phyloP scores from a whole-genome alignment of 2,113 vertebrate genomes.

The Leucosticte australis region DNA sequence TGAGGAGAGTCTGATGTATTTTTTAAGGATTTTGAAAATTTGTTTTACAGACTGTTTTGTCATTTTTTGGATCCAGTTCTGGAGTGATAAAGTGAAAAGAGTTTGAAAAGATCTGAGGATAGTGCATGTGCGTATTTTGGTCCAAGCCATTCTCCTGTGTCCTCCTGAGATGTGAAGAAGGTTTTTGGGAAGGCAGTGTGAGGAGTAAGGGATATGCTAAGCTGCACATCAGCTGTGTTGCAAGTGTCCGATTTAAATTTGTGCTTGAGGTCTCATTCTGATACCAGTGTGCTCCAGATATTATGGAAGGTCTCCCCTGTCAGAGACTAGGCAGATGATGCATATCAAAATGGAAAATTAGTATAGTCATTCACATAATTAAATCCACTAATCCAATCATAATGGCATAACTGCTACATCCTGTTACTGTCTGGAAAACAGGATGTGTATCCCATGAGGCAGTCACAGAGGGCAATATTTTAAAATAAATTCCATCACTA shows the following conservation, averaged over 20 bases:
- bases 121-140: not conserved
- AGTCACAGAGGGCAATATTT: not conserved
- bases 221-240: not conserved
- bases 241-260: not conserved
- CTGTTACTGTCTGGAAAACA: not conserved
- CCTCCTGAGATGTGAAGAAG: not conserved
- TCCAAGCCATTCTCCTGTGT: not conserved
- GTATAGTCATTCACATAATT: not conserved
- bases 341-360: not conserved
- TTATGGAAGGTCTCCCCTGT: not conserved
- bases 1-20: not conserved
- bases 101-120: not conserved
- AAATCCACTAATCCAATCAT: conserved; percentile 20
- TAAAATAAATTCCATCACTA: conserved; percentile 8
- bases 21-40: not conserved
- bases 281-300: not conserved
- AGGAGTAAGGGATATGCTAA: not conserved
- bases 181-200: not conserved
- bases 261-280: not conserved
- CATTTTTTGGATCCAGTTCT: not conserved
- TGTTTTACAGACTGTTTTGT: not conserved
- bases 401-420: not conserved
- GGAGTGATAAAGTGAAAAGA: not conserved
- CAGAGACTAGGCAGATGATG: not conserved
- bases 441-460: not conserved